phyloP scores from a whole-genome alignment of 2,888 invertebrate genomes.

The Syrphus vitripennis region DNA sequence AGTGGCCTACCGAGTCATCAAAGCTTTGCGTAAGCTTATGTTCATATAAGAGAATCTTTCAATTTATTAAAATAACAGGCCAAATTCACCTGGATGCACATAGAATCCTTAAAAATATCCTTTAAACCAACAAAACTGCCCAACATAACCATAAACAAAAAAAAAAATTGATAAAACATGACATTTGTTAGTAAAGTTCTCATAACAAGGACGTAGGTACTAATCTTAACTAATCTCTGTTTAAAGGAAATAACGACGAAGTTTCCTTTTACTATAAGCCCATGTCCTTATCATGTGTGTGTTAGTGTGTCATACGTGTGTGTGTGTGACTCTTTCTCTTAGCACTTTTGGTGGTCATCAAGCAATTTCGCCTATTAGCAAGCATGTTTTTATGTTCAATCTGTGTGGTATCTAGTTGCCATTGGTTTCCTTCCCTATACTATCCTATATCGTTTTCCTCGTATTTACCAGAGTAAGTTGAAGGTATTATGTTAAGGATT shows the following conservation, averaged over 20 bases:
- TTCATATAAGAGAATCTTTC: too few relatives aligned
- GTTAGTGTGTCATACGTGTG: background rate
- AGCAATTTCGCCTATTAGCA: background rate
- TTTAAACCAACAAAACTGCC: background rate
- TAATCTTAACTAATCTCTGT: background rate
- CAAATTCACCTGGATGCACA: background rate
- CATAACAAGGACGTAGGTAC: background rate
- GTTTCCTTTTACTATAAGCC: background rate
- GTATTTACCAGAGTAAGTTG: background rate
- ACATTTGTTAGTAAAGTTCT: background rate
- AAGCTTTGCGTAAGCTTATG: too few relatives aligned
- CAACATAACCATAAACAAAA: background rate
- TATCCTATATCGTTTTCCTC: background rate
- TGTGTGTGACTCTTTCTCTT: too few relatives aligned
- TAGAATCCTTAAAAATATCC: background rate
- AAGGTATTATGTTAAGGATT: background rate
- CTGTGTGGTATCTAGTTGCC: background rate
- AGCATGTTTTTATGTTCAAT: background rate
- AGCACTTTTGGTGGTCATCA: background rate
- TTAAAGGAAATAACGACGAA: background rate
- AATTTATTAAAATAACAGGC: too few relatives aligned
- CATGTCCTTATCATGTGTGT: background rate
- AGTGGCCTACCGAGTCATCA: too few relatives aligned
- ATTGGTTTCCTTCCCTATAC: background rate
- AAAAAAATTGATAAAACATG: background rate